phyloP scores from a whole-genome alignment of 2,888 invertebrate species.

The Spilosoma lubricipeda region DNA sequence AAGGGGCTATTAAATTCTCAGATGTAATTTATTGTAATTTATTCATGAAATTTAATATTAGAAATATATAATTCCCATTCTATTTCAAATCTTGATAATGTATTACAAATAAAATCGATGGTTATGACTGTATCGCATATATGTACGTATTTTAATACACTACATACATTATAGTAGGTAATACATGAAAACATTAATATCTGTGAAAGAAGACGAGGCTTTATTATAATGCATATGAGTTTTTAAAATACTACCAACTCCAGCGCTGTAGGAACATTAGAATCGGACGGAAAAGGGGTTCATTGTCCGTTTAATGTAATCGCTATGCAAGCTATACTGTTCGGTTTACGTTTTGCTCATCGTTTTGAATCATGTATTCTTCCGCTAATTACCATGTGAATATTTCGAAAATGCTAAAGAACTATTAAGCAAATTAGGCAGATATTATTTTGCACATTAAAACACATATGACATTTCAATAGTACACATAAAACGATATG shows the following conservation, averaged over 20 bases:
- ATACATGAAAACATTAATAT: neutral
- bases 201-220: neutral
- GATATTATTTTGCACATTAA: neutral
- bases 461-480: neutral
- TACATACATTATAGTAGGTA: neutral
- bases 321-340: conserved; percentile 60
- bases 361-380: conserved; percentile 45
- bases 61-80: neutral
- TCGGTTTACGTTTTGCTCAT: conserved; percentile 36
- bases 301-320: conserved; percentile 72
- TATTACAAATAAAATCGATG: neutral
- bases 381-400: conserved; percentile 21
- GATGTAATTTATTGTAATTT: neutral
- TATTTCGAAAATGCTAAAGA: neutral
- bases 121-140: neutral
- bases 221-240: conserved; percentile 19
- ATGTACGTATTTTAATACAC: too few species aligned
- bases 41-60: neutral
- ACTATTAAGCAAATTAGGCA: neutral
- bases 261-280: conserved; percentile 34
- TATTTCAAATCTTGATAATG: neutral
- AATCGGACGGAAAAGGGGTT: conserved; percentile 66
- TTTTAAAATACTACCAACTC: conserved; percentile 28
- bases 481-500: neutral
- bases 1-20: neutral